Evolutionary conservation across 2,797 vertebrate genomes (phyloP), one percentile per base, ranked within the genome.

Genomic region (Eulemur rubriventer): DNA sequence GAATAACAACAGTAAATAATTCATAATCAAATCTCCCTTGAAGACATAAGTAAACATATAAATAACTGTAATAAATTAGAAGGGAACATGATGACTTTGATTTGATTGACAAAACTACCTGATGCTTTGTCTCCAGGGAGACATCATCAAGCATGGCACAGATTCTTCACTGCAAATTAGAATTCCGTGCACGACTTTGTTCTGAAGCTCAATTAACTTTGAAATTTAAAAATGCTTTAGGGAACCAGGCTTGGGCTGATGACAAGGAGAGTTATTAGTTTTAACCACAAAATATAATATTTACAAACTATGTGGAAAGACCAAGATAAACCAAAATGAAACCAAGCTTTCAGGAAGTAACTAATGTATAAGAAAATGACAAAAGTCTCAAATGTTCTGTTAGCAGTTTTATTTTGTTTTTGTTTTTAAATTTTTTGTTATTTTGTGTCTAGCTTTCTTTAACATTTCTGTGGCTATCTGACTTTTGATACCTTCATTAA

Each of bases 1-100:
- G 96, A 97, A 97, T 97, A 96, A 97, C 96, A 98, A 98, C 97
- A 98, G 97, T 97, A 98, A 98, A 97, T 98, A 98, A 97, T 98
- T 97, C 97, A 97, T 98, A 97, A 98, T 98, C 97, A 96, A 94
- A 98, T 98, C 97, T 97, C 94, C 90, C 93, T 96, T 96, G 78
- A 96, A 98, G 98, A 93, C 63, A 26, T 48, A 87, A 38, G 26
- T 96, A 98, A 98, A 97, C 95, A 97, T 85, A 96, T 97, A 96
- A 98, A 97, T 93, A 96, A 57, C 76, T 97, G 57, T 11, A 97
- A 84, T 97, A 98, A 98, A 97, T 93, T 97, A 96, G 94, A 98
- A 67, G 13, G 2, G 43, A 57, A 78, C 93, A 84, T 26, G 70
- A 96, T 70, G 98, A 94, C 78, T 97, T 88, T 97, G 95, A 97